Evolutionary conservation across 1,140 invertebrate species (phyloP).

Genomic region (Cyclargus thomasi): DNA sequence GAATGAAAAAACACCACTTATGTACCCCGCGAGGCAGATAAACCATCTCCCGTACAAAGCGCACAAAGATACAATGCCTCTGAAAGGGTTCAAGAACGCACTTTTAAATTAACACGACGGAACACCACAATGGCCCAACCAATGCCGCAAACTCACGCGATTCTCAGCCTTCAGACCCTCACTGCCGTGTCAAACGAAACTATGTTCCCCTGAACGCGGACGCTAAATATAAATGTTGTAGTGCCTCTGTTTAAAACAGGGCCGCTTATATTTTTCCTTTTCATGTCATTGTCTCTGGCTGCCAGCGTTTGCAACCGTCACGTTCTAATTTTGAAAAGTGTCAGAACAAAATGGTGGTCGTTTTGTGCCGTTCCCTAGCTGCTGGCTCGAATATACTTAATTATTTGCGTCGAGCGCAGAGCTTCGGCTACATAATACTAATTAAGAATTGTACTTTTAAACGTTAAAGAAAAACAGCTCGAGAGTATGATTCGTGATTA

Average conservation of each 20-base stretch:
- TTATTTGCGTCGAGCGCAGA: background rate
- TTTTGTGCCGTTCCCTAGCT: slow-evolving; percentile 60
- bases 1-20: slow-evolving; percentile 75
- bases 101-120: slow-evolving; percentile 69
- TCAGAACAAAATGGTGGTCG: slow-evolving; percentile 72
- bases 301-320: slow-evolving; percentile 72
- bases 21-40: slow-evolving; percentile 72
- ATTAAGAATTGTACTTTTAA: slow-evolving; percentile 33
- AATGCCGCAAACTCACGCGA: slow-evolving; percentile 29
- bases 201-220: slow-evolving; percentile 37
- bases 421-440: slow-evolving; percentile 6
- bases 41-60: slow-evolving; percentile 73
- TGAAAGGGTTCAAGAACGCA: slow-evolving; percentile 75
- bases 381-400: slow-evolving; percentile 49
- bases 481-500: slow-evolving; percentile 66
- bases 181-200: slow-evolving; percentile 27
- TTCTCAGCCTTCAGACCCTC: slow-evolving; percentile 33
- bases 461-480: slow-evolving; percentile 22
- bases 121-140: slow-evolving; percentile 43
- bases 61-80: slow-evolving; percentile 74
- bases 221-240: slow-evolving; percentile 59
- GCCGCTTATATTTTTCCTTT: slow-evolving; percentile 74
- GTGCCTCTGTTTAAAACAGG: slow-evolving; percentile 65
- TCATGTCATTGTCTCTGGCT: slow-evolving; percentile 72
- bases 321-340: slow-evolving; percentile 75